Percentiles rank a stretch among this genome's conserved stretches.
Evolutionary conservation across 2,113 vertebrate species (phyloP).

Genomic region (Falcunculus frontatus): DNA sequence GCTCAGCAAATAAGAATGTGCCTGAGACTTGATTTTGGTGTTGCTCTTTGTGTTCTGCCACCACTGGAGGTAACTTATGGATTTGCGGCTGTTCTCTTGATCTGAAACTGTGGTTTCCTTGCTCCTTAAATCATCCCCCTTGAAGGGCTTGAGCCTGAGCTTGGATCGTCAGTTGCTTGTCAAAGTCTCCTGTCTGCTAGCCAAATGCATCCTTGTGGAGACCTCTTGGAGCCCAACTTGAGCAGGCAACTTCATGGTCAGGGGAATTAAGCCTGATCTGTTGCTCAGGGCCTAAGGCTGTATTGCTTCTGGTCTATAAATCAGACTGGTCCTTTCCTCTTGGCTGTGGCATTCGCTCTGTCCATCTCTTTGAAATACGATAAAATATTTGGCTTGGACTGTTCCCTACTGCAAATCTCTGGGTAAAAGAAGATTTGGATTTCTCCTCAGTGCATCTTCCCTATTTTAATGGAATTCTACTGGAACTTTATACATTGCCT

Average conservation of each 20-base stretch:
- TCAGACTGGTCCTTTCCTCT: background rate
- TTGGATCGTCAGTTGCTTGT: background rate
- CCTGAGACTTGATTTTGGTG: background rate
- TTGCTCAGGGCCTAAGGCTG: background rate
- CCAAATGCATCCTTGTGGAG: background rate
- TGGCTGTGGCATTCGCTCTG: fast-evolving
- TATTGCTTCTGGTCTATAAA: background rate
- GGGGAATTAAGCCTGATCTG: background rate
- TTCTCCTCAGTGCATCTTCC: background rate
- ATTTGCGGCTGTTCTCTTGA: background rate
- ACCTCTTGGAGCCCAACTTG: background rate
- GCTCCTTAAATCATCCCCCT: background rate
- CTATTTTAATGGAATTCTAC: background rate
- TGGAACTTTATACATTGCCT: background rate
- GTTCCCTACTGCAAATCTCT: background rate
- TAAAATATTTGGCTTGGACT: background rate
- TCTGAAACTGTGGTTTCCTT: background rate
- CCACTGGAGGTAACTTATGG: background rate
- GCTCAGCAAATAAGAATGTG: fast-evolving
- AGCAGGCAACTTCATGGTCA: background rate
- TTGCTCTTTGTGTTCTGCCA: background rate
- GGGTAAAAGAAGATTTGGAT: background rate
- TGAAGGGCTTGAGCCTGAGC: background rate
- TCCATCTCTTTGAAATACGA: background rate
- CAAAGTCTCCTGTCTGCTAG: background rate